Conservation (phyloP, 92 coral and sea anemone genomes). For the Parazoanthus darwini region DNA sequence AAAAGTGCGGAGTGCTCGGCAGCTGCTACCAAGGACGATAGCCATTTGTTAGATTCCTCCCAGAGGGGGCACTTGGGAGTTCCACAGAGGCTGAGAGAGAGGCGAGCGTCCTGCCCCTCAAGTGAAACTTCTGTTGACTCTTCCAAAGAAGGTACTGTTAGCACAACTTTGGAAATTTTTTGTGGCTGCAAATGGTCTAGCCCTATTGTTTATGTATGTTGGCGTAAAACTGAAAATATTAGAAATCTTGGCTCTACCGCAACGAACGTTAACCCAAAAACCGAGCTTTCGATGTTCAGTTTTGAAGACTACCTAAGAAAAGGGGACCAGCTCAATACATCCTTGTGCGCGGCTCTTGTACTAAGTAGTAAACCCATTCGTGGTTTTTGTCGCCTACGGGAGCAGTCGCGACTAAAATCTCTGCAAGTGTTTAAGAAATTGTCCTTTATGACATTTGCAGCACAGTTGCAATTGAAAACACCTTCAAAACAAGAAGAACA, state of each 20-base stretch:
- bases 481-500: no score
- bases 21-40: neutral
- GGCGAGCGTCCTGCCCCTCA: slow-evolving; percentile 12
- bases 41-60: neutral
- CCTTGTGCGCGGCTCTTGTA: no score
- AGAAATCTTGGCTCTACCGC: no score
- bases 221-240: neutral
- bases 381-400: no score
- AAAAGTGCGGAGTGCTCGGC: neutral
- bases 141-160: neutral
- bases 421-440: no score
- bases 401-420: no score
- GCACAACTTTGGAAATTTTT: neutral
- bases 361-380: no score
- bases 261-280: no score
- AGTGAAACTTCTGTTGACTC: neutral
- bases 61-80: neutral
- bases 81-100: neutral
- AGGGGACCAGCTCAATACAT: no score
- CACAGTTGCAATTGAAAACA: no score
- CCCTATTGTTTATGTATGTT: neutral
- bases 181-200: neutral
- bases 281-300: neutral
- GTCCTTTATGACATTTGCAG: no score
- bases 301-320: neutral